Percentiles rank a stretch among this genome's conserved stretches.
phyloP scores from a whole-genome alignment of 1,140 invertebrate species.

The Drosophila pseudoobscura region DNA sequence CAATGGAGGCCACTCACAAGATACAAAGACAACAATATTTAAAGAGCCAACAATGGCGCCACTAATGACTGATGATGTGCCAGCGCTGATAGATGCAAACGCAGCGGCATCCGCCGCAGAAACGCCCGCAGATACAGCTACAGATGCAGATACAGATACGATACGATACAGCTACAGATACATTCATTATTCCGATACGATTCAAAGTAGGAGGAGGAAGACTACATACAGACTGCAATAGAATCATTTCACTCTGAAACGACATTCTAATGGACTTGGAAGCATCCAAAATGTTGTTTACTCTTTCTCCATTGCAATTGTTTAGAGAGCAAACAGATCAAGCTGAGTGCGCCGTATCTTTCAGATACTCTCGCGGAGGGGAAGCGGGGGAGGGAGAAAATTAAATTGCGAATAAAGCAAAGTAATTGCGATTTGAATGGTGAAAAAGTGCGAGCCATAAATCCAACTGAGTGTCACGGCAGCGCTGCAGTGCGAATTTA shows the following conservation, averaged over 20 bases:
- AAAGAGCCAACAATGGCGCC: slow-evolving; percentile 72
- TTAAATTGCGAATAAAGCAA: slow-evolving; percentile 80
- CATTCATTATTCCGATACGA: slow-evolving; percentile 10
- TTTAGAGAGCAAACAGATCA: slow-evolving; percentile 60
- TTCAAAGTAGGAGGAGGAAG: background rate
- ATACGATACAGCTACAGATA: slow-evolving; percentile 16
- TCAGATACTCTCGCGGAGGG: slow-evolving; percentile 29
- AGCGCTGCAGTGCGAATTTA: slow-evolving; percentile 76
- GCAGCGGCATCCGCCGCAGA: slow-evolving; percentile 19
- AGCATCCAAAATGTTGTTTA: slow-evolving; percentile 50
- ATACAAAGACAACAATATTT: slow-evolving; percentile 55
- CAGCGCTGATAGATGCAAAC: slow-evolving; percentile 77
- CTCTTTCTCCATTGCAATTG: slow-evolving; percentile 41
- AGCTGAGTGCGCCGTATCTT: slow-evolving; percentile 43
- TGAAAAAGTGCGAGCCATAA: slow-evolving; percentile 78
- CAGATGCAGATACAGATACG: slow-evolving; percentile 27
- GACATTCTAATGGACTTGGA: slow-evolving; percentile 48
- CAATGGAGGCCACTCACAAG: slow-evolving; percentile 51
- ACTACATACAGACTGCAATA: background rate
- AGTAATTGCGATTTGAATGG: slow-evolving; percentile 82
- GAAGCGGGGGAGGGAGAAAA: slow-evolving; percentile 32
- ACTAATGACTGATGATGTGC: slow-evolving; percentile 81
- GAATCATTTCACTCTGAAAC: slow-evolving; percentile 30
- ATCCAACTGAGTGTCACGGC: slow-evolving; percentile 74
- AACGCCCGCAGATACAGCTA: background rate